Conservation (phyloP, 2,888 invertebrate species). For the Oscheius onirici region DNA sequence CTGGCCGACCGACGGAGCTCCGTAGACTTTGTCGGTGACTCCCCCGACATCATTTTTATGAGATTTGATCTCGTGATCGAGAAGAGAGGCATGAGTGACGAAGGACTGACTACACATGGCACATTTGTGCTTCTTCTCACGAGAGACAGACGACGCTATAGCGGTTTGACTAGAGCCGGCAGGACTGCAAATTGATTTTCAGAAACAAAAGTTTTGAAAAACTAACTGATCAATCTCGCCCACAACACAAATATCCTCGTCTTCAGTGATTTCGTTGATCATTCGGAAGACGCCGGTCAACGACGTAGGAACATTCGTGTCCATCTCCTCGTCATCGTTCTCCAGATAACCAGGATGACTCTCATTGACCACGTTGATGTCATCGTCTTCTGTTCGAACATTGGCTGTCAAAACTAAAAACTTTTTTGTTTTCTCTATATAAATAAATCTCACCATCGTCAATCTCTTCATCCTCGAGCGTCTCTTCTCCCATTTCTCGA, state of each 20-base stretch:
- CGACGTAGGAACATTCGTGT: neutral
- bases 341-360: constrained; percentile 36
- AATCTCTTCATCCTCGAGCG: neutral
- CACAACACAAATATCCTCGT: constrained; percentile 45
- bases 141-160: neutral
- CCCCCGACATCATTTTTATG: constrained; percentile 42
- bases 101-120: constrained; percentile 35
- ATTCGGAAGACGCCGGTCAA: neutral
- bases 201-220: neutral
- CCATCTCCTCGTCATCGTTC: constrained; percentile 33
- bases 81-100: constrained; percentile 32
- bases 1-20: constrained; percentile 22
- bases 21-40: constrained; percentile 15
- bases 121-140: constrained; percentile 40
- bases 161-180: neutral
- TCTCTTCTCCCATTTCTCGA: constrained; percentile 1
- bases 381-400: constrained; percentile 24
- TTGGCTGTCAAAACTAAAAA: neutral
- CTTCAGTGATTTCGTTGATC: constrained; percentile 34
- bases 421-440: neutral
- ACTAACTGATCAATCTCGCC: constrained; percentile 45
- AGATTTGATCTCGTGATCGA: constrained; percentile 16
- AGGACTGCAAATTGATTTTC: neutral
- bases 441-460: neutral
- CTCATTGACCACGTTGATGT: neutral